Evolutionary conservation across 2,797 vertebrate species (phyloP).

Genomic region (Furcifer pardalis): DNA sequence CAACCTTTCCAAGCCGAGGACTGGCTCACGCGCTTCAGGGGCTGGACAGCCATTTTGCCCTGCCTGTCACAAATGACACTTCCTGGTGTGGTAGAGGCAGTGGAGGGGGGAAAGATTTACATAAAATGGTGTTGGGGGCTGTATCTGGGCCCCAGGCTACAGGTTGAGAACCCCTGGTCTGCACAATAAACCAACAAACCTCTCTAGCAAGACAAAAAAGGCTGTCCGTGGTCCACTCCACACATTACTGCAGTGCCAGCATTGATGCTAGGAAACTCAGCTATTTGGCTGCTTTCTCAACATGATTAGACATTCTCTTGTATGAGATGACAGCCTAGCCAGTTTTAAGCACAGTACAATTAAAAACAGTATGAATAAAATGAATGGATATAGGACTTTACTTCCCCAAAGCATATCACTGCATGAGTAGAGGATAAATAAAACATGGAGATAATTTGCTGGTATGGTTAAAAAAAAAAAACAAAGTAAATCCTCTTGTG

Average conservation of each 20-base stretch:
- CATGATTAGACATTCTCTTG: no score
- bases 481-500: no score
- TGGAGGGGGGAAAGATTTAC: no score
- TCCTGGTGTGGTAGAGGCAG: no score
- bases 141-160: no score
- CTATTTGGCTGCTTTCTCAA: not conserved
- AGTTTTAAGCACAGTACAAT: not conserved
- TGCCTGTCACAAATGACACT: no score
- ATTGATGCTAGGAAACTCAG: not conserved
- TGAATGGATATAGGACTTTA: not conserved
- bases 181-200: conserved; percentile 37
- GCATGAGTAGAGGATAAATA: not conserved
- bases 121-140: no score
- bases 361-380: not conserved
- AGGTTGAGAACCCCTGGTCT: no score
- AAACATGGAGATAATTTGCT: not conserved
- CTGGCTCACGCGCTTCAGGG: no score
- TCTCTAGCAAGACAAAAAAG: conserved; percentile 45
- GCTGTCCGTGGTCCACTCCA: conserved; percentile 10
- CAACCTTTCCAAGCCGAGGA: no score
- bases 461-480: not conserved
- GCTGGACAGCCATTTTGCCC: no score
- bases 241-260: not conserved
- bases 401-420: not conserved
- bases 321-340: not conserved